Conservation (phyloP, 2,888 invertebrate genomes). For the Drosophila engyochracea region DNA sequence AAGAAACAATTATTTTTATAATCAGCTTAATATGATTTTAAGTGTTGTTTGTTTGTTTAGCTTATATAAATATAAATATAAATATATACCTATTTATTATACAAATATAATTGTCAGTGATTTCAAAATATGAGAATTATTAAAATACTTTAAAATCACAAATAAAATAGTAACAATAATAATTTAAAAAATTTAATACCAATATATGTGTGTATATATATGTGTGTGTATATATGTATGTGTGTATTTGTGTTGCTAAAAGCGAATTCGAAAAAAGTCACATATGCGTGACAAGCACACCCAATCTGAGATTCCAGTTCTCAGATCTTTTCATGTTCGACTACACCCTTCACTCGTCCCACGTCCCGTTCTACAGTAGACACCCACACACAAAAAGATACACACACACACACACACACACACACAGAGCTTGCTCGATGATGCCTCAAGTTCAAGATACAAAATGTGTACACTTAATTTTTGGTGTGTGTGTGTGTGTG, state of each 20-base stretch:
- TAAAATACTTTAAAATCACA: background rate
- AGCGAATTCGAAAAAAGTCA: constrained; percentile 9
- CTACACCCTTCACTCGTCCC: constrained; percentile 1
- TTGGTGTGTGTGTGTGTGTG: constrained; percentile 1
- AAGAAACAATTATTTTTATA: background rate
- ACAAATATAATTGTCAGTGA: background rate
- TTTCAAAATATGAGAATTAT: background rate
- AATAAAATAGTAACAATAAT: background rate
- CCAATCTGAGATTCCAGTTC: background rate
- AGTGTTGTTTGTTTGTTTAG: background rate
- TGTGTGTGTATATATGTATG: background rate
- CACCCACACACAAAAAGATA: constrained; percentile 7
- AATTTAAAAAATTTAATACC: background rate
- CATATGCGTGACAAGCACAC: constrained; percentile 22
- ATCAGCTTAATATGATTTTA: background rate
- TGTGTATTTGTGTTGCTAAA: background rate
- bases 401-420: background rate
- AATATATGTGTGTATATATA: background rate
- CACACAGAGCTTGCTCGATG: constrained; percentile 47
- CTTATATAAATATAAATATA: no score
- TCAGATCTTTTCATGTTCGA: constrained; percentile 3
- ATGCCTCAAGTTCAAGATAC: constrained; percentile 77
- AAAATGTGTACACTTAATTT: constrained; percentile 64
- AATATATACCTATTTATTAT: background rate
- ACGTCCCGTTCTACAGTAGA: constrained; percentile 5